Conservation (phyloP, 1,140 invertebrate species). For the Lethrus apterus region DNA sequence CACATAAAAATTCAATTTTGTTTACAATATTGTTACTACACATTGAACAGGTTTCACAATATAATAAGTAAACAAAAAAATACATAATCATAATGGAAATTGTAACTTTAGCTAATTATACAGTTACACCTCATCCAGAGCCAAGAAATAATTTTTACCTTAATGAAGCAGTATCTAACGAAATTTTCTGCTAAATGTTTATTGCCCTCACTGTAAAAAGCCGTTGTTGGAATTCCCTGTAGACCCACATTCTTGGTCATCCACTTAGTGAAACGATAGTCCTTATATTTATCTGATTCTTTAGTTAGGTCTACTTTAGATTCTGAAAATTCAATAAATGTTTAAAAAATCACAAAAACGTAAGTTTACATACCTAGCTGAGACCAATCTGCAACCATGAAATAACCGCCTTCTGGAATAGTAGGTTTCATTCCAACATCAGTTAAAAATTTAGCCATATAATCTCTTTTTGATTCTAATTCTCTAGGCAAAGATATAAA, state of each 20-base stretch:
- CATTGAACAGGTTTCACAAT: too few relatives aligned
- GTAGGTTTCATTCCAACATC: conserved; percentile 85
- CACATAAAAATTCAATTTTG: too few relatives aligned
- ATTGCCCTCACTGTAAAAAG: conserved; percentile 81
- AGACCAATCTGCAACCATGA: conserved; percentile 92
- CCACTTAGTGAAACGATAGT: conserved; percentile 94
- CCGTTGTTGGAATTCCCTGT: conserved; percentile 88
- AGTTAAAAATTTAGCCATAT: conserved; percentile 65
- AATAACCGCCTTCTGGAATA: conserved; percentile 94
- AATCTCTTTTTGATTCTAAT: conserved; percentile 78
- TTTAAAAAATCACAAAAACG: not conserved
- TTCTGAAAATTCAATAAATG: conserved; percentile 39
- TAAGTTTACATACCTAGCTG: conserved; percentile 49
- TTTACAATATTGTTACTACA: too few relatives aligned
- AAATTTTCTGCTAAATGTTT: conserved; percentile 82
- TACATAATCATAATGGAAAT: too few relatives aligned
- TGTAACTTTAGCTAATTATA: too few relatives aligned
- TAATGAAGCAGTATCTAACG: conserved; percentile 90
- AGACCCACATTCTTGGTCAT: conserved; percentile 89
- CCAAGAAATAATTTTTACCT: conserved; percentile 60
- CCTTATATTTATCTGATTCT: conserved; percentile 65
- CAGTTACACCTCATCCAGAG: too few relatives aligned
- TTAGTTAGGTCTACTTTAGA: conserved; percentile 55
- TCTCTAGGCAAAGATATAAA: conserved; percentile 1
- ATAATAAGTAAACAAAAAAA: too few relatives aligned